These are phyloP conservation scores for Calidris pygmaea DNA, from an alignment of 2,113 vertebrate genomes.

Conservation along the genomic window DNA sequence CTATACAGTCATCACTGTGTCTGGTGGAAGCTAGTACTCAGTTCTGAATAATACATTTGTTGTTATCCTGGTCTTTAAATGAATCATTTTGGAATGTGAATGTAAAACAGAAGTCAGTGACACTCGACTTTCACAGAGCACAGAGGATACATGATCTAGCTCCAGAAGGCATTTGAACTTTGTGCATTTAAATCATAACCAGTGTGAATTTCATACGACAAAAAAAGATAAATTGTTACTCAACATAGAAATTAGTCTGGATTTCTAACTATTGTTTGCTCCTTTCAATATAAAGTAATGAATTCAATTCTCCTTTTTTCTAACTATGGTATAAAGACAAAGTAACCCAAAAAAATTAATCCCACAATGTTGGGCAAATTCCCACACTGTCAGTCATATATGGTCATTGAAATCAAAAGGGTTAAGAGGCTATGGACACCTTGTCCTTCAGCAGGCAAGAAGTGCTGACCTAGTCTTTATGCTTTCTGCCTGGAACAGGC, in stretches of 20 bases:
- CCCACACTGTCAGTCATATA: neutral
- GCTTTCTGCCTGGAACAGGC: neutral
- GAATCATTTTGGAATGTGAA: neutral
- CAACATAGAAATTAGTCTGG: neutral
- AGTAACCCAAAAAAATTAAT: neutral
- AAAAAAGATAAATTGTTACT: neutral
- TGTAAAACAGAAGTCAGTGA: neutral
- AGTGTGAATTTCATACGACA: neutral
- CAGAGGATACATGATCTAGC: neutral
- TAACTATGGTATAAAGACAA: neutral
- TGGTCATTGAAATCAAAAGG: neutral
- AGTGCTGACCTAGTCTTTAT: neutral
- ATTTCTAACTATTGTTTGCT: neutral
- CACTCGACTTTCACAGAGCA: neutral
- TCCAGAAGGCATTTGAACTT: neutral
- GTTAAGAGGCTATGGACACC: neutral
- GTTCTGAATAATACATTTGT: neutral
- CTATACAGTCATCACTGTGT: neutral
- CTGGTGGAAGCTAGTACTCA: neutral
- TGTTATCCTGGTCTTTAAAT: neutral
- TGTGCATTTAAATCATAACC: neutral
- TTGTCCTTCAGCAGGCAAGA: neutral
- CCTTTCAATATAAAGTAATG: neutral
- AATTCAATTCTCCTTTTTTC: neutral
- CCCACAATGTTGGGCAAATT: neutral